These are phyloP conservation scores for Hyposoter didymator DNA, from an alignment of 2,888 invertebrate species.

Conservation along the genomic window DNA sequence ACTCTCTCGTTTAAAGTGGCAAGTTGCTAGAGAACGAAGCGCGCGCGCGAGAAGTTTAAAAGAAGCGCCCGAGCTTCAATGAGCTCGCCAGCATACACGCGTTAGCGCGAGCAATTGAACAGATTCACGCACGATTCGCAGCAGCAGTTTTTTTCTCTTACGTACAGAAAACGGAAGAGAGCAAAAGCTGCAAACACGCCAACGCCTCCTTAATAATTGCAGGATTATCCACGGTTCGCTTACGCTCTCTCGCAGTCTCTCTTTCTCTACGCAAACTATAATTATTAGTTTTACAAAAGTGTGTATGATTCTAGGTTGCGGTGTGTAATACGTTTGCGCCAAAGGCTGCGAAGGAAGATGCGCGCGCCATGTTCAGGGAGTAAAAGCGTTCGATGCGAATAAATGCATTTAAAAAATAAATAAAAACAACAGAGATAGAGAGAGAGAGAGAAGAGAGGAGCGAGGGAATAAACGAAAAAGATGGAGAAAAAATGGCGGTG, in stretches of 20 bases:
- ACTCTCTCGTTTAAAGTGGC: background rate
- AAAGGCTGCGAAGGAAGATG: background rate
- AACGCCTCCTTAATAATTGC: slow-evolving; percentile 59
- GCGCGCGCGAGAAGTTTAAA: background rate
- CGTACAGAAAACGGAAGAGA: background rate
- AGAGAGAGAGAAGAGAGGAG: background rate
- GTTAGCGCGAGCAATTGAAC: slow-evolving; percentile 25
- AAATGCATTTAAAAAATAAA: background rate
- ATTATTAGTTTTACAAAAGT: slow-evolving; percentile 49
- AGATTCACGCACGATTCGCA: slow-evolving; percentile 28
- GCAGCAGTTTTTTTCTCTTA: background rate
- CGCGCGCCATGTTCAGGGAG: slow-evolving; percentile 4
- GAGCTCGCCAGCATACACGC: background rate
- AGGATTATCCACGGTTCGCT: slow-evolving; percentile 48
- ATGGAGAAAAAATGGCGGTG: slow-evolving; percentile 39
- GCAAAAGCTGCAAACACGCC: slow-evolving; percentile 21
- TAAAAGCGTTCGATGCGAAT: slow-evolving; percentile 1
- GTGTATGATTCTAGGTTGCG: slow-evolving; percentile 6
- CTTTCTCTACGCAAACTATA: slow-evolving; percentile 34
- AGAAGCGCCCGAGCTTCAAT: slow-evolving; percentile 6
- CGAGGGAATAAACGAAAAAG: background rate
- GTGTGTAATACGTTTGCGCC: background rate
- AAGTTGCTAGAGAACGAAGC: background rate
- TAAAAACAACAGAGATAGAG: background rate
- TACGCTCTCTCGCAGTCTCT: slow-evolving; percentile 11